phyloP scores from a whole-genome alignment of 64 coral and sea anemone species.

The Pocillopora damicornis region DNA sequence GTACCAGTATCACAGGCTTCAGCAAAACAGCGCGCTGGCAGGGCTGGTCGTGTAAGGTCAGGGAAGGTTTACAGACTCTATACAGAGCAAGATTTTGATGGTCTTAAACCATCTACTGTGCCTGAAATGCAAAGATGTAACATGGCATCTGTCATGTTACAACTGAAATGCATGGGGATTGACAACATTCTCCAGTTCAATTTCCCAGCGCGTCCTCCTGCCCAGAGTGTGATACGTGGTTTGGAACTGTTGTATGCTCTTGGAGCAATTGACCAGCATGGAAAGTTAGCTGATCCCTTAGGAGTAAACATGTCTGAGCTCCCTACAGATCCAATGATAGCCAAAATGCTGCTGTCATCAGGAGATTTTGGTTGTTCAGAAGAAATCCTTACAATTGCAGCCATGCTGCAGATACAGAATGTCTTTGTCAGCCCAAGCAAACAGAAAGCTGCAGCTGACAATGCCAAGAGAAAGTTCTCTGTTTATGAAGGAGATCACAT shows the following conservation, averaged over 20 bases:
- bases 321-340: conserved; percentile 91
- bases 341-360: conserved; percentile 93
- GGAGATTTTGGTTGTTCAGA: conserved; percentile 94
- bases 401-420: conserved; percentile 95
- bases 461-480: conserved; percentile 76
- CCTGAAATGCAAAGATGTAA: conserved; percentile 79
- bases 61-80: conserved; percentile 92
- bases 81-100: conserved; percentile 63
- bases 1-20: conserved; percentile 84
- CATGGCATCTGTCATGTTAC: conserved; percentile 75
- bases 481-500: conserved; percentile 98
- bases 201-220: conserved; percentile 89
- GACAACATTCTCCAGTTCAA: conserved; percentile 95
- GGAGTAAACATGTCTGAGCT: conserved; percentile 95
- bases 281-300: conserved; percentile 71
- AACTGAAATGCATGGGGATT: conserved; percentile 94
- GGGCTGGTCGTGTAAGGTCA: conserved; percentile 91
- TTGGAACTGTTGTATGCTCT: conserved; percentile 92
- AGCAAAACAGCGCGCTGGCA: conserved; percentile 90
- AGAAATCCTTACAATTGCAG: conserved; percentile 90
- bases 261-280: conserved; percentile 83
- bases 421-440: conserved; percentile 86
- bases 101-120: conserved; percentile 45
- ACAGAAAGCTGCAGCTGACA: conserved; percentile 81
- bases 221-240: conserved; percentile 88